Conservation (phyloP, 2,888 invertebrate genomes). For the Euzophera pinguis region DNA sequence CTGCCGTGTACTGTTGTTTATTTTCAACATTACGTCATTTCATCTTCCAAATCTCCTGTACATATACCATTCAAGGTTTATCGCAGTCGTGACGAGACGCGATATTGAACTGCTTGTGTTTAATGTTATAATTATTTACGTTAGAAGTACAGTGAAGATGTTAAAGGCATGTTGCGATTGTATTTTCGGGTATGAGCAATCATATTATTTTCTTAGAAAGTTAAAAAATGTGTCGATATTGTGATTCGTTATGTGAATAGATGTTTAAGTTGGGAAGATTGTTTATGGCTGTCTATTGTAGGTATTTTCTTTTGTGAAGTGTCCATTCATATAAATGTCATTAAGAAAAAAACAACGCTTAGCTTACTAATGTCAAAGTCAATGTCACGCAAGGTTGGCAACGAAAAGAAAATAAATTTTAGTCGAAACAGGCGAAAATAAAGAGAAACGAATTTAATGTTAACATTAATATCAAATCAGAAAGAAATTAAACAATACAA, state of each 20-base stretch:
- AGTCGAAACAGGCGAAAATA: no score
- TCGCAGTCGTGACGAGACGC: slow-evolving; percentile 30
- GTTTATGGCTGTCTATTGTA: no score
- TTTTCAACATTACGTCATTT: slow-evolving; percentile 70
- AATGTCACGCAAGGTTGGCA: not conserved
- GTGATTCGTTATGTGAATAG: no score
- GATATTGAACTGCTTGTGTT: slow-evolving; percentile 16
- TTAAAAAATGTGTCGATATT: not conserved
- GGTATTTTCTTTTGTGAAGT: no score
- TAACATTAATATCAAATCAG: no score
- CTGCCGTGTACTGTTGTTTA: slow-evolving; percentile 50
- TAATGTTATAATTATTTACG: slow-evolving; percentile 26
- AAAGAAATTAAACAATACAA: not conserved
- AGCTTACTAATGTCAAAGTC: not conserved
- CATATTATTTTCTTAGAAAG: slow-evolving; percentile 19
- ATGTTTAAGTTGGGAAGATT: no score
- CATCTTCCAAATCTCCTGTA: slow-evolving; percentile 23
- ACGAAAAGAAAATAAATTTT: not conserved
- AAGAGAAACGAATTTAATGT: no score
- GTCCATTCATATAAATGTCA: not conserved
- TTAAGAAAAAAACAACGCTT: not conserved
- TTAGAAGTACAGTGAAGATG: slow-evolving; percentile 42
- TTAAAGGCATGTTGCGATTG: slow-evolving; percentile 71
- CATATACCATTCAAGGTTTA: slow-evolving; percentile 8
- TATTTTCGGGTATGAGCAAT: slow-evolving; percentile 56